phyloP scores from a whole-genome alignment of 2,113 vertebrate species.

The Epinephelus fuscoguttatus region DNA sequence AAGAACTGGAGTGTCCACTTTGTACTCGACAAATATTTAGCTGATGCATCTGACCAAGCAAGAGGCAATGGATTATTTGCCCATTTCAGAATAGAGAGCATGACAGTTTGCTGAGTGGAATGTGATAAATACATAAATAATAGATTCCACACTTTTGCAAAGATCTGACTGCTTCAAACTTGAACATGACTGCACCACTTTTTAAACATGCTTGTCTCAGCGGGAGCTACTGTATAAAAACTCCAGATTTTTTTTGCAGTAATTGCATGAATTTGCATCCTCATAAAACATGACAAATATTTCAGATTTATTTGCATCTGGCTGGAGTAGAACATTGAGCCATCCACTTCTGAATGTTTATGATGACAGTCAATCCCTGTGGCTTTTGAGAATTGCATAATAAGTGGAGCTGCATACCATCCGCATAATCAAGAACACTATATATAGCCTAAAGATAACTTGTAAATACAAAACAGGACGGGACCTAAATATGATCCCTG shows the following conservation, averaged over 20 bases:
- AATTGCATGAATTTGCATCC: not conserved
- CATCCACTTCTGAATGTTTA: slow-evolving; percentile 29
- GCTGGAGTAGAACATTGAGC: slow-evolving; percentile 13
- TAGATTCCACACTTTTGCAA: not conserved
- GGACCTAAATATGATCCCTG: not conserved
- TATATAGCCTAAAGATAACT: slow-evolving; percentile 7
- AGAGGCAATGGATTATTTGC: slow-evolving; percentile 10
- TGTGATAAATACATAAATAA: not conserved
- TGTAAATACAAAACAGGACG: not conserved
- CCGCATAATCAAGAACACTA: slow-evolving; percentile 51
- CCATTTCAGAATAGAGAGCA: not conserved
- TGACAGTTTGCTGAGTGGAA: not conserved
- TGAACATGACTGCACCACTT: not conserved
- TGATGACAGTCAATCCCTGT: slow-evolving; percentile 44
- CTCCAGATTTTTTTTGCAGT: not conserved
- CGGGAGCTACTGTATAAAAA: not conserved
- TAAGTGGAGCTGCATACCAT: slow-evolving; percentile 39
- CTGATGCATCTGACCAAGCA: slow-evolving; percentile 23
- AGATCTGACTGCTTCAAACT: not conserved
- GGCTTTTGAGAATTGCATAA: slow-evolving; percentile 46
- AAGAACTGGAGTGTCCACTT: slow-evolving; percentile 5
- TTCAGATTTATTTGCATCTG: slow-evolving; percentile 3
- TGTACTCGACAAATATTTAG: not conserved
- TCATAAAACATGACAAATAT: slow-evolving; percentile 16
- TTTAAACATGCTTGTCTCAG: not conserved